Percentiles rank a stretch among this genome's conserved stretches.
phyloP scores from a whole-genome alignment of 2,797 vertebrate genomes.

The Craterocephalus amniculus region DNA sequence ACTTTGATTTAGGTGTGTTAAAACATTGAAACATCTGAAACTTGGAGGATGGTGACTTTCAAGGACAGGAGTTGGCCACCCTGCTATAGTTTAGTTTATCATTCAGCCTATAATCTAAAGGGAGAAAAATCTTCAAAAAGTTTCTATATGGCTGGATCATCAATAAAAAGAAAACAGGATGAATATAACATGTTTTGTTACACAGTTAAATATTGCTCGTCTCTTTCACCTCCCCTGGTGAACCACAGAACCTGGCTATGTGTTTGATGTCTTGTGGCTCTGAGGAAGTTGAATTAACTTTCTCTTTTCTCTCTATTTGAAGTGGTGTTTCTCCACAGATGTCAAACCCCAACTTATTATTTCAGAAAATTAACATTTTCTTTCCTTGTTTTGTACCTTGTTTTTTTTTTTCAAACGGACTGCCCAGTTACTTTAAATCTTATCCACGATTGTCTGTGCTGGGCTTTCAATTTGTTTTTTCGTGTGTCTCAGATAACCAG shows the following conservation, averaged over 20 bases:
- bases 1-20: no score
- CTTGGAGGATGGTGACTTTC: no score
- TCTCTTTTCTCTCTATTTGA: constrained; percentile 20
- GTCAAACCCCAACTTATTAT: background rate
- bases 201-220: background rate
- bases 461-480: constrained; percentile 4
- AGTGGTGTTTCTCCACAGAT: constrained; percentile 12
- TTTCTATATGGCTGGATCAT: background rate
- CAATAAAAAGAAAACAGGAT: background rate
- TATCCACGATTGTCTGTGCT: background rate
- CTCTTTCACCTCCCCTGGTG: background rate
- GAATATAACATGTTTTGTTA: background rate
- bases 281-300: constrained; percentile 31
- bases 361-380: background rate
- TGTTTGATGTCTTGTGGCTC: constrained; percentile 10
- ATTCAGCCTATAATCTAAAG: background rate
- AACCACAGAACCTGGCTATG: constrained; percentile 5
- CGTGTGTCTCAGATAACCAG: constrained; percentile 34
- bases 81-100: no score
- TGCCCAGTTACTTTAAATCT: background rate
- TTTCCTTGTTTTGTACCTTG: background rate
- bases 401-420: background rate
- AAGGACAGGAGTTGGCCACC: no score
- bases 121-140: background rate
- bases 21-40: no score